A percentile compares a stretch with the other conserved stretches of the same genome.
These are phyloP conservation scores for Gopherus flavomarginatus DNA, from an alignment of 2,113 vertebrate species.

Conservation along the genomic window DNA sequence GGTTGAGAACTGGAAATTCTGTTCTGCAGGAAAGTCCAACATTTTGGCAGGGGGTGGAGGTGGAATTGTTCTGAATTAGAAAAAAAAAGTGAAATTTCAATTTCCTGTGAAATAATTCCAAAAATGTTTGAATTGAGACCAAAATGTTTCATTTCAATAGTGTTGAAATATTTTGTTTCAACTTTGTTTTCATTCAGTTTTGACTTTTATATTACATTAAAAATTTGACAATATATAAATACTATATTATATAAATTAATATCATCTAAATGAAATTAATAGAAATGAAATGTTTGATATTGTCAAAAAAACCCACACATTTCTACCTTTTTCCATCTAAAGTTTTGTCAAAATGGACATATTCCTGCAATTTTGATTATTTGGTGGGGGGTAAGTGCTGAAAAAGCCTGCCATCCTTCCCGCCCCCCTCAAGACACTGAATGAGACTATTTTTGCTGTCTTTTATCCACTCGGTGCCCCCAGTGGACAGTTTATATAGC, in stretches of 20 bases:
- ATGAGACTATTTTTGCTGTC: not conserved
- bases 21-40: not conserved
- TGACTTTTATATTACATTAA: not conserved
- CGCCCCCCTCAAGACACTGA: not conserved
- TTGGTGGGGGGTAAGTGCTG: too few relatives aligned
- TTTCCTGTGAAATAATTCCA: constrained; percentile 3
- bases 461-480: not conserved
- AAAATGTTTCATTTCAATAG: not conserved
- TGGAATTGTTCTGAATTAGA: not conserved
- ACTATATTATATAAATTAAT: not conserved
- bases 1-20: not conserved
- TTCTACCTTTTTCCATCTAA: not conserved
- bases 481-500: not conserved
- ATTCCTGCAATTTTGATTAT: not conserved
- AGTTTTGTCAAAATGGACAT: not conserved
- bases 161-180: not conserved
- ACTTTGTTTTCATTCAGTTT: constrained; percentile 17
- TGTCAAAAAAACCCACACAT: not conserved
- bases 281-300: constrained; percentile 15
- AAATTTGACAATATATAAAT: not conserved
- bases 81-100: constrained; percentile 2
- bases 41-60: not conserved
- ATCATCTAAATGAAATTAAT: not conserved
- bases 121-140: not conserved
- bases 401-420: too few relatives aligned